These are phyloP conservation scores for Lingula anatina DNA, from an alignment of 2,888 invertebrate species.

Conservation along the genomic window DNA sequence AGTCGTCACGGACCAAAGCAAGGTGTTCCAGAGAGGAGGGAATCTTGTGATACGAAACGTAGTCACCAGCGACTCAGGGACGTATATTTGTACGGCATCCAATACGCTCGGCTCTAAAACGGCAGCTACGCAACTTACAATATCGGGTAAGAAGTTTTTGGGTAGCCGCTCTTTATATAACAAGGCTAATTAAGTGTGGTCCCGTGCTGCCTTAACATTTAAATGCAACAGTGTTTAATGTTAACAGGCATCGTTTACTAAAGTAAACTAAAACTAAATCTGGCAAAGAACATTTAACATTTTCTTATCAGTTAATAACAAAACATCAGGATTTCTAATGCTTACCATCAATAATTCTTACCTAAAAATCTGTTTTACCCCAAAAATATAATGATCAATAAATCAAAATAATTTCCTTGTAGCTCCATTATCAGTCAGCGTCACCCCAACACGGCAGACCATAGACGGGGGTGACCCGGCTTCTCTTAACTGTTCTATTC, in stretches of 20 bases:
- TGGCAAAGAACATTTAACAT: too few relatives aligned
- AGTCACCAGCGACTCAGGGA: constrained; percentile 76
- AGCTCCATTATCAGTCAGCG: constrained; percentile 76
- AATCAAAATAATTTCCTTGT: constrained; percentile 12
- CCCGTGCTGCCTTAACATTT: too few relatives aligned
- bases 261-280: too few relatives aligned
- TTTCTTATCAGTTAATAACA: too few relatives aligned
- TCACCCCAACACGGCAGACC: constrained; percentile 83
- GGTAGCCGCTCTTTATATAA: too few relatives aligned
- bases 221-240: too few relatives aligned
- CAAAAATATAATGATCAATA: too few relatives aligned
- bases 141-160: constrained; percentile 71
- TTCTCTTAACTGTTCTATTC: constrained; percentile 79
- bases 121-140: constrained; percentile 70
- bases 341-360: too few relatives aligned
- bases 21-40: constrained; percentile 77
- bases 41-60: constrained; percentile 89
- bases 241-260: too few relatives aligned
- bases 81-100: constrained; percentile 85
- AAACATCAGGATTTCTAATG: too few relatives aligned
- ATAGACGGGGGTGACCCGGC: constrained; percentile 81
- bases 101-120: constrained; percentile 82
- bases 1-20: constrained; percentile 50
- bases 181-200: too few relatives aligned
- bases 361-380: too few relatives aligned